These are phyloP conservation scores for Geophilus truncorum DNA, from an alignment of 2,888 invertebrate species.

Conservation along the genomic window DNA sequence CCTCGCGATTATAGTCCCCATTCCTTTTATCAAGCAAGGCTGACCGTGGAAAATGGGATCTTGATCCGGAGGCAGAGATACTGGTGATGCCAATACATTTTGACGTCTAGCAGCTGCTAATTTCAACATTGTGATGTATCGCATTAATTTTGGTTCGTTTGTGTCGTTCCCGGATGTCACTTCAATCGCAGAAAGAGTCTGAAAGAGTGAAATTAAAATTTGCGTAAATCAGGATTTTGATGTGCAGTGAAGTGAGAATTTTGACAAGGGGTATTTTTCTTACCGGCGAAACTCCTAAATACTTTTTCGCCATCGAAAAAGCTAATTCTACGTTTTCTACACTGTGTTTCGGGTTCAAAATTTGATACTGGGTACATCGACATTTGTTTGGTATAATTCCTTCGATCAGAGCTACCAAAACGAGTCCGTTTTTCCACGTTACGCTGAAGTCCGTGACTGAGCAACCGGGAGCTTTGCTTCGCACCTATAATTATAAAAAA, in stretches of 20 bases:
- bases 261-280: too few relatives aligned
- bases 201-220: not conserved
- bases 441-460: constrained; percentile 34
- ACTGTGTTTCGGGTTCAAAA: constrained; percentile 35
- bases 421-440: constrained; percentile 36
- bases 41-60: constrained; percentile 16
- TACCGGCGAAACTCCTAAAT: constrained; percentile 35
- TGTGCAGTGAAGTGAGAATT: too few relatives aligned
- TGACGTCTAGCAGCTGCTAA: not conserved
- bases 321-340: constrained; percentile 35
- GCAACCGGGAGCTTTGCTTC: constrained; percentile 14
- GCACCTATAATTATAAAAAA: constrained; percentile 34
- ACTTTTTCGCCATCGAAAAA: constrained; percentile 33
- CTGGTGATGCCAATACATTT: not conserved
- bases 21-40: constrained; percentile 37
- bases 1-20: constrained; percentile 38
- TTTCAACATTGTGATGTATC: constrained; percentile 30
- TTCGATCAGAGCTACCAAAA: constrained; percentile 36
- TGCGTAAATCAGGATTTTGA: too few relatives aligned
- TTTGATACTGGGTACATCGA: constrained; percentile 35
- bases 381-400: constrained; percentile 35
- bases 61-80: not conserved
- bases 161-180: not conserved
- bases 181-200: not conserved
- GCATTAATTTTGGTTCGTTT: constrained; percentile 30